A percentile compares a stretch with the other conserved stretches of the same genome.
These are phyloP conservation scores for Drosophila triauraria DNA, from an alignment of 1,140 invertebrate genomes.

Conservation along the genomic window DNA sequence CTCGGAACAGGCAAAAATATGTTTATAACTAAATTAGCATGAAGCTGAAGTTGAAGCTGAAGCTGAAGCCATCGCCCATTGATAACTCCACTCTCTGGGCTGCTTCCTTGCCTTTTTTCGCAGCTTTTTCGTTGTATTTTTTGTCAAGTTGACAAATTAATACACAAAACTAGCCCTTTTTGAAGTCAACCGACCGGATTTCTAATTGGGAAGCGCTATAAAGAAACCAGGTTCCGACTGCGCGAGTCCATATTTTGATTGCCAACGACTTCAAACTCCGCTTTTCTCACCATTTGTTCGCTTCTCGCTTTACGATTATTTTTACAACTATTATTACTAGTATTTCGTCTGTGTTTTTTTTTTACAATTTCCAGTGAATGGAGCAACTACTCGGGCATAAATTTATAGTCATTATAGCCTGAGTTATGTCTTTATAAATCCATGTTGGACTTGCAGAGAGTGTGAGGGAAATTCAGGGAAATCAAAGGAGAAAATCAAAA, in stretches of 20 bases:
- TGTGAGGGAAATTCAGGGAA: not conserved
- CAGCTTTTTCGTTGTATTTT: slow-evolving; percentile 3
- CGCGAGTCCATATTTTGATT: slow-evolving; percentile 66
- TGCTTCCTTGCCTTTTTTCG: not conserved
- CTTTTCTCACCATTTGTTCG: slow-evolving; percentile 67
- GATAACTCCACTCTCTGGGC: slow-evolving; percentile 26
- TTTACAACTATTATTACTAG: slow-evolving; percentile 47
- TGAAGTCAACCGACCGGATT: slow-evolving; percentile 64
- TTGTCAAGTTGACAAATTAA: slow-evolving; percentile 70
- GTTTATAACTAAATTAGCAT: slow-evolving; percentile 67
- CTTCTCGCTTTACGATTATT: slow-evolving; percentile 41
- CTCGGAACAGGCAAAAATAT: slow-evolving; percentile 6
- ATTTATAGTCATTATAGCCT: slow-evolving; percentile 63
- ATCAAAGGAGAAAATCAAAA: not conserved
- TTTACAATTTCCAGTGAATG: slow-evolving; percentile 71
- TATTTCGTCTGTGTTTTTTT: slow-evolving; percentile 21
- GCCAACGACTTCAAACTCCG: slow-evolving; percentile 15
- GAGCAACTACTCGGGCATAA: slow-evolving; percentile 25
- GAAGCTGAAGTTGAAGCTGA: not conserved
- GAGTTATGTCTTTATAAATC: slow-evolving; percentile 65
- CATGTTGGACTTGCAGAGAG: not conserved
- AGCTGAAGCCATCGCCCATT: slow-evolving; percentile 27
- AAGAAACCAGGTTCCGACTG: slow-evolving; percentile 29
- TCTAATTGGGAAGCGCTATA: slow-evolving; percentile 66
- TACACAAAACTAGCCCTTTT: slow-evolving; percentile 64